A percentile compares a stretch with the other conserved stretches of the same genome.
These are phyloP conservation scores for Hydrolagus colliei DNA, from an alignment of 2,797 vertebrate species.

Conservation along the genomic window DNA sequence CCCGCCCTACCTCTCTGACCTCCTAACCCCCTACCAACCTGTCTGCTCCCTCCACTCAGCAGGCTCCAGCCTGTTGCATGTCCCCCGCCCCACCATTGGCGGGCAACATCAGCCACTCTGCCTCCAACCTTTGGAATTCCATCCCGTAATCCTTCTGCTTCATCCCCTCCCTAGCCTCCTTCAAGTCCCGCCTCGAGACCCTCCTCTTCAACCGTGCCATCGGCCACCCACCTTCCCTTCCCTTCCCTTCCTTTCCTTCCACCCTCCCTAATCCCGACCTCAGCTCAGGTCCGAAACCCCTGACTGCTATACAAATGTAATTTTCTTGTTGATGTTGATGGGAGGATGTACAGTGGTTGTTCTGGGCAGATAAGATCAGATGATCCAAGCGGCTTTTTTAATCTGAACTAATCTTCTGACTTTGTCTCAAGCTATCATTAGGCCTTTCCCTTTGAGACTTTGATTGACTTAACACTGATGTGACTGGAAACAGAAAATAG, in stretches of 20 bases:
- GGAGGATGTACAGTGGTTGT: too few relatives aligned
- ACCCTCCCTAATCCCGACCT: too few relatives aligned
- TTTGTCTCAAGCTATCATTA: too few relatives aligned
- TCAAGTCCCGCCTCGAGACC: not conserved
- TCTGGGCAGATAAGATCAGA: too few relatives aligned
- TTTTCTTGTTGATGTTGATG: too few relatives aligned
- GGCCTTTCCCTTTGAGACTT: too few relatives aligned
- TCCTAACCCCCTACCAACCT: not conserved
- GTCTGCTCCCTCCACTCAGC: not conserved
- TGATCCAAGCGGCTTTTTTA: too few relatives aligned
- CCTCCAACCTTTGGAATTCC: not conserved
- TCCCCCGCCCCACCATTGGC: not conserved
- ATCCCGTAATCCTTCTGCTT: not conserved
- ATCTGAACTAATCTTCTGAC: too few relatives aligned
- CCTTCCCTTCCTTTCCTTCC: too few relatives aligned
- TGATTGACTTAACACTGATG: not conserved
- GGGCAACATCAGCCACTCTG: not conserved
- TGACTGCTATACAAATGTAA: too few relatives aligned
- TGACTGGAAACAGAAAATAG: conserved; percentile 1
- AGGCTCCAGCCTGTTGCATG: not conserved
- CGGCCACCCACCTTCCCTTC: too few relatives aligned
- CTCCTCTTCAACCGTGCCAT: not conserved
- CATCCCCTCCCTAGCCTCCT: not conserved
- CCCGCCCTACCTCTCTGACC: not conserved
- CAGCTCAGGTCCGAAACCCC: too few relatives aligned